These are phyloP conservation scores for Pelodiscus sinensis DNA, from an alignment of 2,113 vertebrate genomes.

Conservation along the genomic window DNA sequence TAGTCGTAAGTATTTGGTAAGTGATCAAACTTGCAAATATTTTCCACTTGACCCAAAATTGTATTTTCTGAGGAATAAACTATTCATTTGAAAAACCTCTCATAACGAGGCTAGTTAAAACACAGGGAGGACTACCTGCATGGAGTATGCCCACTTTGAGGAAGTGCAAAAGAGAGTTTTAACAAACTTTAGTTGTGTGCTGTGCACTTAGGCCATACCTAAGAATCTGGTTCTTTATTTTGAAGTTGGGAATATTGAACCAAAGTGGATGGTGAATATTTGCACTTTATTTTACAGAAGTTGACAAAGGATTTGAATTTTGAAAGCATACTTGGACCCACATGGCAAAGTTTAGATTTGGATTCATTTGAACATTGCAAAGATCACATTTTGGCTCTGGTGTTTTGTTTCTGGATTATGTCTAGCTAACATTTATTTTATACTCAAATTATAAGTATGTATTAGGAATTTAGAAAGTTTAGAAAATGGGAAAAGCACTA, in stretches of 20 bases:
- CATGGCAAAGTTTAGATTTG: background rate
- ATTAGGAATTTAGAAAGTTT: constrained; percentile 43
- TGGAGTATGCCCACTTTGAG: background rate
- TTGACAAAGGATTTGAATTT: background rate
- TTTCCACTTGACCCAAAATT: background rate
- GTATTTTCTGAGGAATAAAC: background rate
- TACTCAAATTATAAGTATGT: constrained; percentile 24
- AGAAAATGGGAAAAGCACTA: background rate
- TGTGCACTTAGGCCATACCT: background rate
- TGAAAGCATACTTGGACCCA: background rate
- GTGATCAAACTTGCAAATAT: background rate
- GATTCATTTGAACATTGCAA: background rate
- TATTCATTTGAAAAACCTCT: background rate
- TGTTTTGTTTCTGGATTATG: background rate
- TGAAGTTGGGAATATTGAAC: background rate
- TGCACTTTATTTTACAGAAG: background rate
- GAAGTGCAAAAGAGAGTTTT: background rate
- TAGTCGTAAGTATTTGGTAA: background rate
- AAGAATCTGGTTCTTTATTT: background rate
- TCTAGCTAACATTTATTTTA: constrained; percentile 46
- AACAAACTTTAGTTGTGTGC: background rate
- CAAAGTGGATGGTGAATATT: background rate
- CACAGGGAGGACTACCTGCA: background rate
- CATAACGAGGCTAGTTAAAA: background rate
- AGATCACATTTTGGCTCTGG: background rate